Evolutionary conservation across 2,113 vertebrate species (phyloP).

Genomic region (Gobio gobio): DNA sequence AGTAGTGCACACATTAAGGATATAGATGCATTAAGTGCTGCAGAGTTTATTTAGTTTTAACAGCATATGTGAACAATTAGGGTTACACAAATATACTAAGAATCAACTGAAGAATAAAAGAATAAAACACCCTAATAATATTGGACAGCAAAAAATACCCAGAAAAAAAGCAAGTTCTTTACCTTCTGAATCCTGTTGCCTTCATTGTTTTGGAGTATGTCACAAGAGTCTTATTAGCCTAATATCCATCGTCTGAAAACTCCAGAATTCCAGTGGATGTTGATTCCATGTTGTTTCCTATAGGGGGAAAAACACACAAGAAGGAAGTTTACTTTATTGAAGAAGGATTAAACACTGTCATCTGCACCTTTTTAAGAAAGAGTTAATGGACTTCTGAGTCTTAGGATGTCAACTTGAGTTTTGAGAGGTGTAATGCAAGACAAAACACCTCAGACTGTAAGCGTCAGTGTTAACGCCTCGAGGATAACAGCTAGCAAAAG

Average conservation of each 20-base stretch:
- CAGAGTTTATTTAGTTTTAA: not conserved
- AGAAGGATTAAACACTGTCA: not conserved
- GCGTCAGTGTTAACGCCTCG: constrained; percentile 41
- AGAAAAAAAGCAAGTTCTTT: not conserved
- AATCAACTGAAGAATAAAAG: not conserved
- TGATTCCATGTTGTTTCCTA: not conserved
- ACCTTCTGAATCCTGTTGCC: constrained; percentile 33
- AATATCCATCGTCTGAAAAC: constrained; percentile 14
- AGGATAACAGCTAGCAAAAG: constrained; percentile 40
- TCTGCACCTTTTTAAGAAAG: not conserved
- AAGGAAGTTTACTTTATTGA: not conserved
- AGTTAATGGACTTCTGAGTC: constrained; percentile 36
- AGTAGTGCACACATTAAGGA: not conserved
- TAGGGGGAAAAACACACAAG: not conserved
- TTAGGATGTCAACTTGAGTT: constrained; percentile 49
- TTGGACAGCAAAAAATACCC: not conserved
- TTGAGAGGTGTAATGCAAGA: constrained; percentile 38
- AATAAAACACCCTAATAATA: not conserved
- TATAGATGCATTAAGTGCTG: not conserved
- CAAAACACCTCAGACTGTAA: constrained; percentile 44
- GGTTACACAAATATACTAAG: not conserved
- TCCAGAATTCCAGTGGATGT: not conserved
- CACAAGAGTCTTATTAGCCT: not conserved
- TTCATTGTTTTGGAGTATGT: not conserved
- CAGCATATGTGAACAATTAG: not conserved